Conservation (phyloP, 2,113 vertebrate genomes). For the Rhombomys opimus region DNA sequence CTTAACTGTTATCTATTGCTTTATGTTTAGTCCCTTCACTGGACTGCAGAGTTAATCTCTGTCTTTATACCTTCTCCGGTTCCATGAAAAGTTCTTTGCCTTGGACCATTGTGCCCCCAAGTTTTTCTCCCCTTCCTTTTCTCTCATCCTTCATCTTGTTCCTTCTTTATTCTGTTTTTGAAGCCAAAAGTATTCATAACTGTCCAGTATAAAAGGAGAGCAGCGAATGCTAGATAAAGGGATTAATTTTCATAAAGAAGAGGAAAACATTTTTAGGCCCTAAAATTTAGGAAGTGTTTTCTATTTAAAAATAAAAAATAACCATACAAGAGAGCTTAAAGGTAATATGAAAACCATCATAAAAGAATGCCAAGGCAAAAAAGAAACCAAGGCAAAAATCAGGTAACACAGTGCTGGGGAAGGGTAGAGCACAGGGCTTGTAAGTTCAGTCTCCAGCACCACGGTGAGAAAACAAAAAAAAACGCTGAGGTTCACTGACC, state of each 20-base stretch:
- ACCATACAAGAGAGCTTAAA: slow-evolving; percentile 29
- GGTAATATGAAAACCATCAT: slow-evolving; percentile 21
- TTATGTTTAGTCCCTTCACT: slow-evolving; percentile 12
- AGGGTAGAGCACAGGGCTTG: background rate
- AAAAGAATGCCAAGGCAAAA: slow-evolving; percentile 32
- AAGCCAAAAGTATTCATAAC: background rate
- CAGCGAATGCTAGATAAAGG: background rate
- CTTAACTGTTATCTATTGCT: slow-evolving; percentile 28
- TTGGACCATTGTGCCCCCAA: background rate
- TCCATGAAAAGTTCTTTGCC: background rate
- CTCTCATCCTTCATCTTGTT: background rate
- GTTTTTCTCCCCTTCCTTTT: background rate
- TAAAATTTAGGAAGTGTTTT: slow-evolving; percentile 1
- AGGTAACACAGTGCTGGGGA: background rate
- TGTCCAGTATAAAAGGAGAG: background rate
- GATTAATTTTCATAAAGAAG: slow-evolving; percentile 15
- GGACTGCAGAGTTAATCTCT: slow-evolving; percentile 40
- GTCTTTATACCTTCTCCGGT: background rate
- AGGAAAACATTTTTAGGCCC: background rate
- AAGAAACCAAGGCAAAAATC: slow-evolving; percentile 38
- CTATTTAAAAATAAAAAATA: background rate
- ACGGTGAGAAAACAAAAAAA: background rate
- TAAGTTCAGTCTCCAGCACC: background rate
- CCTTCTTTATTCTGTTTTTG: slow-evolving; percentile 3
- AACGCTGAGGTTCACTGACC: background rate